Evolutionary conservation across 2,797 vertebrate genomes (phyloP), one percentile per base, ranked within the genome.

Genomic region (Lophotriccus pileatus): DNA sequence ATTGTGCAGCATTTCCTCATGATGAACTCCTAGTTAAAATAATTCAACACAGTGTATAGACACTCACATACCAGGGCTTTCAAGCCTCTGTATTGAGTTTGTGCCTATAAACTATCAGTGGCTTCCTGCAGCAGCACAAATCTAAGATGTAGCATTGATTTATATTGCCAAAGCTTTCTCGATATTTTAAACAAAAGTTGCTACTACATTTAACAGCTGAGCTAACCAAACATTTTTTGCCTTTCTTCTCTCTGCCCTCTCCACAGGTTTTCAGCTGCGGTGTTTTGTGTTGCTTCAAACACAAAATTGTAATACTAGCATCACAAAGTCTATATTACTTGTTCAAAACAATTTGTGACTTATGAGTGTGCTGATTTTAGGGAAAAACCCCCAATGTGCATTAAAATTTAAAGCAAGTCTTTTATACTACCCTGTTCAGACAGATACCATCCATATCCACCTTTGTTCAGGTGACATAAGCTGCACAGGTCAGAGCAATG

Each of bases 321-420:
- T 36, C 27, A 63, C 41, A 82, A 73, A 22, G 60, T 14, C 46
- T 27, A 5, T 41, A 67, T 41, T 22, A 52, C 7, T 34, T 27
- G 43, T 25, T 52, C 44, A 76, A 88, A 87, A 14, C n/a, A 58
- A 15, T 63, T 46, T 12, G 2, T 22, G 66, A 68, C 30, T 56
- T 76, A 60, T 0, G 0, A 74, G 30, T 1, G 12, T 28, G 16
- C 6, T 52, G 52, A 77, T 85, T 91, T 90, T 34, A 66, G n/a
- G 21, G 13, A 15, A 44, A 73, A 69, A 5, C 2, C 0, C 0
- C 1, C 11, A 30, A 23, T 3, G 13, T 24, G 28, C 16, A 56
- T 75, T 68, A 36, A 36, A n/a, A 34, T 50, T 56, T 56, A 59
- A 72, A 80, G 15, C 20, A 73, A 23, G 14, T 67, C n/a, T 69